phyloP scores from a whole-genome alignment of 2,888 invertebrate genomes.

The Lysandra bellargus region DNA sequence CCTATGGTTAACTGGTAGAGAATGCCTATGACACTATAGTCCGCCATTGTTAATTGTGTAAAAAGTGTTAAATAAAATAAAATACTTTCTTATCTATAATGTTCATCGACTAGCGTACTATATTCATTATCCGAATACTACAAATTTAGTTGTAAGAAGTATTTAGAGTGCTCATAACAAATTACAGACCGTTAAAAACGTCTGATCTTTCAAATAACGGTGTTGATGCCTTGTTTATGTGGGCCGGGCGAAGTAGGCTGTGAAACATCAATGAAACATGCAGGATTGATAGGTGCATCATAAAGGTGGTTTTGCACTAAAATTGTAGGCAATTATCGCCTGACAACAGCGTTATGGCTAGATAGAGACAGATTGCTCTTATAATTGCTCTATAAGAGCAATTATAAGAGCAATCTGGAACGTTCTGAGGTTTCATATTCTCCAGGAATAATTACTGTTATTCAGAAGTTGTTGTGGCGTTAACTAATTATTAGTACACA shows the following conservation, averaged over 20 bases:
- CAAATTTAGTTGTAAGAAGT: background rate
- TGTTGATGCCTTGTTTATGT: slow-evolving; percentile 15
- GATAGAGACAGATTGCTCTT: too few relatives aligned
- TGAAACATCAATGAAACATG: background rate
- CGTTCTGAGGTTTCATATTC: background rate
- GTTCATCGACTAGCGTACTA: too few relatives aligned
- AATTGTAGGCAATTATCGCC: background rate
- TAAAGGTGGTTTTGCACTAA: slow-evolving; percentile 4
- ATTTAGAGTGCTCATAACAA: background rate
- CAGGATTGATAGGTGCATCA: slow-evolving; percentile 5
- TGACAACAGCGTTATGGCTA: background rate
- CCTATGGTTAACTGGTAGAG: too few relatives aligned
- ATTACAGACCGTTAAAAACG: slow-evolving; percentile 7
- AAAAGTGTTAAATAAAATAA: too few relatives aligned
- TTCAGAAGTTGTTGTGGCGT: background rate
- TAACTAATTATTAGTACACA: too few relatives aligned
- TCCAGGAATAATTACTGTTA: background rate
- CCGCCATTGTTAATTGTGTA: too few relatives aligned
- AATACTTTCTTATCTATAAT: background rate
- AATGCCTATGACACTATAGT: too few relatives aligned
- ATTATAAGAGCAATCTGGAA: slow-evolving; percentile 4
- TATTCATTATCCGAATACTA: background rate
- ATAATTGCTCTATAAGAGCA: background rate
- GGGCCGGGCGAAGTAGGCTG: slow-evolving; percentile 13
- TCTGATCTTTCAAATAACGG: slow-evolving; percentile 13